Percentiles rank a stretch among this genome's conserved stretches.
phyloP scores from a whole-genome alignment of 1,140 invertebrate genomes.

The Drosophila kurseongensis region DNA sequence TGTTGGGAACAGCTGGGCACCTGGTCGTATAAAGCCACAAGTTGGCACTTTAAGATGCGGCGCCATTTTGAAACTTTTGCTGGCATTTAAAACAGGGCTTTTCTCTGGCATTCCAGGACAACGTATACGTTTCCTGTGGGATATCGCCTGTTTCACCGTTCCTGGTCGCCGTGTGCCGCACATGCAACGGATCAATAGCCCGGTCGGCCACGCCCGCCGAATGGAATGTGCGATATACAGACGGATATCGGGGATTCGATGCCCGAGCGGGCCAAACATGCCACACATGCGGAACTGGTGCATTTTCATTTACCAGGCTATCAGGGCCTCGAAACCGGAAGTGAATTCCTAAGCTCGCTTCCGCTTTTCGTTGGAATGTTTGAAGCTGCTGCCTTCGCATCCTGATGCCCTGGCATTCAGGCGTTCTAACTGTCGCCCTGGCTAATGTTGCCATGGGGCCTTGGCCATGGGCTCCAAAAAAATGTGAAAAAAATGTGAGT shows the following conservation, averaged over 20 bases:
- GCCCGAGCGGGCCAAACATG: conserved; percentile 36
- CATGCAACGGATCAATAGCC: conserved; percentile 81
- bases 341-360: conserved; percentile 72
- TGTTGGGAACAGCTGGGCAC: conserved; percentile 51
- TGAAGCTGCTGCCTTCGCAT: background rate
- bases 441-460: conserved; percentile 77
- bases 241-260: conserved; percentile 39
- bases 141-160: conserved; percentile 23
- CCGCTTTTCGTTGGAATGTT: conserved; percentile 25
- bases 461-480: conserved; percentile 46
- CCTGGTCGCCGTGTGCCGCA: conserved; percentile 54
- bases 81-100: conserved; percentile 57
- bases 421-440: conserved; percentile 71
- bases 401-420: conserved; percentile 54
- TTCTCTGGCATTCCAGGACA: background rate
- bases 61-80: conserved; percentile 76
- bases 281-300: conserved; percentile 83
- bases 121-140: conserved; percentile 10
- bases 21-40: conserved; percentile 73
- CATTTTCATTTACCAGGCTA: conserved; percentile 80
- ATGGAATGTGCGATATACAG: conserved; percentile 16
- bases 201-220: conserved; percentile 66
- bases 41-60: conserved; percentile 81
- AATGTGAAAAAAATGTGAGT: conserved; percentile 1
- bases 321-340: conserved; percentile 69